Conservation (phyloP, 2,888 invertebrate genomes). For the Phaedon cochleariae region DNA sequence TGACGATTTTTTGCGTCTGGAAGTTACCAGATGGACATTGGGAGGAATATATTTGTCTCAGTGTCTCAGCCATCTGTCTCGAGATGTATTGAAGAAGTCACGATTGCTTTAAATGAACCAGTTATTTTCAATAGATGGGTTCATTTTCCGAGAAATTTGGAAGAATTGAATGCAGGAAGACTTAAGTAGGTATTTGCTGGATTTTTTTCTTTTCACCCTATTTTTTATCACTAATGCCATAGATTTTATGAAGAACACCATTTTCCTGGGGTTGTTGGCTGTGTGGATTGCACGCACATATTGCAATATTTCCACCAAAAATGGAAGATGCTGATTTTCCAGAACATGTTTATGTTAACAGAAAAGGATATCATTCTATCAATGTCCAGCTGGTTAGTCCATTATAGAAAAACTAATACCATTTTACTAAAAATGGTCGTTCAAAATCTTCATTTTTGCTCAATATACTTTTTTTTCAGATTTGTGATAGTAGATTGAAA, state of each 20-base stretch:
- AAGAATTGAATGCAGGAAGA: not conserved
- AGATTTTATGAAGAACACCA: slow-evolving; percentile 28
- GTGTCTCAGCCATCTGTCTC: too few species aligned
- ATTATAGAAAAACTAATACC: not conserved
- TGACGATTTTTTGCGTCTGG: too few species aligned
- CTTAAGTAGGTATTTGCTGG: not conserved
- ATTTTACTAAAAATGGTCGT: not conserved
- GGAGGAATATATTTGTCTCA: too few species aligned
- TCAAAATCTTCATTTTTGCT: not conserved
- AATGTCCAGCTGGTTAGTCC: slow-evolving; percentile 27
- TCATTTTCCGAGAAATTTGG: not conserved
- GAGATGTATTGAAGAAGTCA: slow-evolving; percentile 13
- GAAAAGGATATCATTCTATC: slow-evolving; percentile 33
- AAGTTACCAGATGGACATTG: too few species aligned
- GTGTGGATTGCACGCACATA: slow-evolving; percentile 33
- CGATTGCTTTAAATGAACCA: slow-evolving; percentile 14
- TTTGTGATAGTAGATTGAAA: too few species aligned
- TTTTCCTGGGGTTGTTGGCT: too few species aligned
- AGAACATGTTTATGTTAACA: slow-evolving; percentile 27
- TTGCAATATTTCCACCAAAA: slow-evolving; percentile 30
- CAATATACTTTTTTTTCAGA: too few species aligned
- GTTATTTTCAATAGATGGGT: slow-evolving; percentile 4
- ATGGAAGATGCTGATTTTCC: slow-evolving; percentile 21
- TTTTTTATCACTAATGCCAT: not conserved
- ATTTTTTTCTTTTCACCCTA: not conserved